Percentiles rank a stretch among this genome's conserved stretches.
These are phyloP conservation scores for Rallus crepitans DNA, from an alignment of 2,797 vertebrate genomes.

Conservation along the genomic window DNA sequence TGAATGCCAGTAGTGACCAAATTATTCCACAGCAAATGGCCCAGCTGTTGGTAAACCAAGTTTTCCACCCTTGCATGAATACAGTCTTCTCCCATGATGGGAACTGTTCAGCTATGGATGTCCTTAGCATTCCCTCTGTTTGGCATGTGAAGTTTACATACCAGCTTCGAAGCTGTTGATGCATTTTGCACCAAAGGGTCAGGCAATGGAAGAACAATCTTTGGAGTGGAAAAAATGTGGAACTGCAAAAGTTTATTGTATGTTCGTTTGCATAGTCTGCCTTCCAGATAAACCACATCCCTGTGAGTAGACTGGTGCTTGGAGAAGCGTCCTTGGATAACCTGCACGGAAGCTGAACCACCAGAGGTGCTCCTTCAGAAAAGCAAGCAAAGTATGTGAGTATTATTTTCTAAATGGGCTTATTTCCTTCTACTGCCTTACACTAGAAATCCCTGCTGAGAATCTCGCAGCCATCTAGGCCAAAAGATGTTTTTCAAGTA, in stretches of 20 bases:
- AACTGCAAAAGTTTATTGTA: neutral
- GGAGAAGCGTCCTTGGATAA: neutral
- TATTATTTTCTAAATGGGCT: neutral
- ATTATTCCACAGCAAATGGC: constrained; percentile 33
- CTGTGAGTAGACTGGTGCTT: neutral
- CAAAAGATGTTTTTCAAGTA: constrained; percentile 2
- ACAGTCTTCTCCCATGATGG: neutral
- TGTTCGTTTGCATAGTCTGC: neutral
- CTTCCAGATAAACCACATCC: constrained; percentile 21
- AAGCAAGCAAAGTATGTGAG: neutral
- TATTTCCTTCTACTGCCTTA: neutral
- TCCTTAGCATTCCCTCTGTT: neutral
- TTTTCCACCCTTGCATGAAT: neutral
- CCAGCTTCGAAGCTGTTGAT: neutral
- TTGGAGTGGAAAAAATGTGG: constrained; percentile 27
- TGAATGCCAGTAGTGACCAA: neutral
- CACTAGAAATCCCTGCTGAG: neutral
- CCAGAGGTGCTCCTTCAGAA: neutral
- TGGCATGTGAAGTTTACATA: constrained; percentile 45
- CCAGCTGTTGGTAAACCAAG: neutral
- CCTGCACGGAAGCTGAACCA: neutral
- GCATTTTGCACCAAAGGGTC: constrained; percentile 20
- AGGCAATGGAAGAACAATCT: constrained; percentile 12
- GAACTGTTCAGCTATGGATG: neutral
- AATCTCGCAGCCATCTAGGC: neutral